Evolutionary conservation across 2,113 vertebrate genomes (phyloP).

Genomic region (Cyphomyrus discorhynchus): DNA sequence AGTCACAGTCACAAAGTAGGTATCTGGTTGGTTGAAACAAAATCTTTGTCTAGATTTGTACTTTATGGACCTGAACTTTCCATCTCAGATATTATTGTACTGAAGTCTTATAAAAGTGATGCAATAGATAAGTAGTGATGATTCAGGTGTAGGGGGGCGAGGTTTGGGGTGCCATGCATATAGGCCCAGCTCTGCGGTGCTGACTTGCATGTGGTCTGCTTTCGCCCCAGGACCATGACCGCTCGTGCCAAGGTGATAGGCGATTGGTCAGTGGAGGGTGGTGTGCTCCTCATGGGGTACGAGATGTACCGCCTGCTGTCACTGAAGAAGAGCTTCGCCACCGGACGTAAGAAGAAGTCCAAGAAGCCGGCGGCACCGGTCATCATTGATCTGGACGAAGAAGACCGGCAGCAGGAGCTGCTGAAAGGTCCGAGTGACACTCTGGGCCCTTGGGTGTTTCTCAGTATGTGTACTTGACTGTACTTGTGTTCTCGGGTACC

Average conservation of each 20-base stretch:
- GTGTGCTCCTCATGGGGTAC: constrained; percentile 94
- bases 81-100: background rate
- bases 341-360: constrained; percentile 89
- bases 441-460: background rate
- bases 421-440: constrained; percentile 75
- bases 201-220: background rate
- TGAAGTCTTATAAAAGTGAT: background rate
- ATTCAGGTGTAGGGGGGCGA: background rate
- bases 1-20: background rate
- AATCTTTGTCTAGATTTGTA: background rate
- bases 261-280: constrained; percentile 86
- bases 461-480: background rate
- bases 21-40: background rate
- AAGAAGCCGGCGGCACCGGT: constrained; percentile 91
- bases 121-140: background rate
- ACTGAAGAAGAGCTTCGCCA: constrained; percentile 93
- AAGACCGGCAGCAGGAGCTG: constrained; percentile 93
- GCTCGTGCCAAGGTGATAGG: constrained; percentile 92
- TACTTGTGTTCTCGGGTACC: background rate
- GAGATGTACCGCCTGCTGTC: constrained; percentile 98
- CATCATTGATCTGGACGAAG: constrained; percentile 97
- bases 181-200: background rate
- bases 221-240: constrained; percentile 70
- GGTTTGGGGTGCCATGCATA: background rate
- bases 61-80: background rate